Base-by-base conservation (phyloP, 2,888 invertebrate species). In the Syrista parreyssii region DNA sequence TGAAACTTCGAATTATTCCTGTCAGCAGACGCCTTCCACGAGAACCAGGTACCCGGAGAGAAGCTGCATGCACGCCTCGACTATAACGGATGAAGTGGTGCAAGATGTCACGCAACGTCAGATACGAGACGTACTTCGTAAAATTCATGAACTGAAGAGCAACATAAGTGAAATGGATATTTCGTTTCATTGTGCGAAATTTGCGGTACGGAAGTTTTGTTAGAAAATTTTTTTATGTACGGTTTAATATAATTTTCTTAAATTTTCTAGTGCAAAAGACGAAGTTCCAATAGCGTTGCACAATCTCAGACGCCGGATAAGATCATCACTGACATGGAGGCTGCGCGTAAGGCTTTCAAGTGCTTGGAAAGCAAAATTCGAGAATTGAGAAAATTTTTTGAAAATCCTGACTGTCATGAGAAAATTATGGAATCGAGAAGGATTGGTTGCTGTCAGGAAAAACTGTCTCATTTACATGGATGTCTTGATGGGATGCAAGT, bases 381-480 rank as follows among this genome's bases (percentile, higher is more conserved):
- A 55, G 85, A 78, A 30, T 34, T 88, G 15, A 79, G 81, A 40
- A 78, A 72, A 40, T 86, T 87, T 76, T 74, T 88, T 9, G 82
- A 83, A n/a, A 82, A 85, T 9, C 84, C 84, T 1, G 79, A 82
- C 31, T 82, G 80, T 23, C 79, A 78, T 79, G 81, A 81, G 79
- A 81, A 79, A 71, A 79, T 85, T 11, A 72, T 81, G 23, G 82
- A 85, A 35, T 77, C 73, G 1, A 76, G 76, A 9, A 74, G 82
- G 12, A 69, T 75, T 9, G 23, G n/a, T 11, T 87, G 86, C 36
- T 87, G 88, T 76, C 79, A 83, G 1, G 84, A 84, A 73, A 83
- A 81, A 30, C 71, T 36, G 12, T 82, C 82, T 9, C 88, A 88
- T 78, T 75, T 87, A 55, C 88, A 88, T 30, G 86, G 86, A 12